These are phyloP conservation scores for Diprion similis DNA, from an alignment of 1,140 invertebrate species.

Conservation along the genomic window DNA sequence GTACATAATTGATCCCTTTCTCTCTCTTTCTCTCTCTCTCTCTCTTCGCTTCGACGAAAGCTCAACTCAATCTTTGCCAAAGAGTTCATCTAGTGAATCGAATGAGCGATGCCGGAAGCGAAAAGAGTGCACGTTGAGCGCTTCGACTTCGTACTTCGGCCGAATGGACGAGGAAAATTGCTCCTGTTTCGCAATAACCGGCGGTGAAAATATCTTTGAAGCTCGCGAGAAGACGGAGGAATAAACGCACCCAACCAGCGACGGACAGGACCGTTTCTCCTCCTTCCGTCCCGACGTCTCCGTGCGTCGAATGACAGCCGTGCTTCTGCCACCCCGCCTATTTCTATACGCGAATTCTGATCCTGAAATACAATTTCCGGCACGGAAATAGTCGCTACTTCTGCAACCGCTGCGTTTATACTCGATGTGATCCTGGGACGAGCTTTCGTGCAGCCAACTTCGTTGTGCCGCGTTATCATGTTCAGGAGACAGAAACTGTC, in stretches of 20 bases:
- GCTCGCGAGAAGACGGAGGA: too few relatives aligned
- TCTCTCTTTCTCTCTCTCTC: constrained; percentile 5
- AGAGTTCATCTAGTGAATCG: background rate
- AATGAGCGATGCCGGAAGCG: background rate
- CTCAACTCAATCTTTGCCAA: background rate
- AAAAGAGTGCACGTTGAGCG: background rate
- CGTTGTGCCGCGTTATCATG: background rate
- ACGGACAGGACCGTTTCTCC: background rate
- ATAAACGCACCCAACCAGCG: too few relatives aligned
- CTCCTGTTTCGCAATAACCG: too few relatives aligned
- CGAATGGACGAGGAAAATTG: background rate
- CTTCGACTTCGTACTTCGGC: background rate
- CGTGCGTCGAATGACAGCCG: too few relatives aligned
- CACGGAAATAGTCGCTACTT: background rate
- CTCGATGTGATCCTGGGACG: background rate
- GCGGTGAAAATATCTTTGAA: too few relatives aligned
- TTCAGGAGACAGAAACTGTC: background rate
- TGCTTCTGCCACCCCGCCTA: background rate
- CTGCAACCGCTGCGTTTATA: background rate
- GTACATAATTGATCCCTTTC: background rate
- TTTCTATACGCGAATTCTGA: background rate
- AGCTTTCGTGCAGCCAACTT: background rate
- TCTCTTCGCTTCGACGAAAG: background rate
- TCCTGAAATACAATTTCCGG: background rate
- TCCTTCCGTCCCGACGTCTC: background rate